Conservation (phyloP, 2,797 vertebrate genomes). For the Phrynocephalus guinanensis region DNA sequence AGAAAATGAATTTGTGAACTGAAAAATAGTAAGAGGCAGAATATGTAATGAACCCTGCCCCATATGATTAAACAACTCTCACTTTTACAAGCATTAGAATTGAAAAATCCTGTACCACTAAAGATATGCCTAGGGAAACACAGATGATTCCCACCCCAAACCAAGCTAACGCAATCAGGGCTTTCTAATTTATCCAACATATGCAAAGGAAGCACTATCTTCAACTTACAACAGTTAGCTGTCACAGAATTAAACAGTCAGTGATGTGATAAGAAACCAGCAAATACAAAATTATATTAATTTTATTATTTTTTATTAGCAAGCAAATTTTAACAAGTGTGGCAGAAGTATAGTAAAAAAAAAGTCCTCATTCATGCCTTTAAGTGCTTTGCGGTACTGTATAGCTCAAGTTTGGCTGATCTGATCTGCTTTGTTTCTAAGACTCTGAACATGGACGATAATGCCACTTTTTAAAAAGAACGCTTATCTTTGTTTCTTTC, state of each 20-base stretch:
- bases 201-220: not conserved
- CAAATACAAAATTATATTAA: not conserved
- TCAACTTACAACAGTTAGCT: not conserved
- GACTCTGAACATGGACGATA: constrained; percentile 28
- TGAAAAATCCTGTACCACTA: not conserved
- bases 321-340: not conserved
- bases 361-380: not conserved
- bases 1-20: not conserved
- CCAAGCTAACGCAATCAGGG: not conserved
- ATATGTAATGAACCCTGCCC: not conserved
- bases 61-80: not conserved
- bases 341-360: not conserved
- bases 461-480: constrained; percentile 1
- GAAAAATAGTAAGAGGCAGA: not conserved
- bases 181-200: constrained; percentile 23
- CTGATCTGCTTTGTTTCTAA: not conserved
- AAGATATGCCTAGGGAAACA: not conserved
- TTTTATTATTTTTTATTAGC: not conserved
- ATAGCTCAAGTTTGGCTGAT: not conserved
- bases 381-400: not conserved
- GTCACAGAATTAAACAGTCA: not conserved
- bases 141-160: not conserved
- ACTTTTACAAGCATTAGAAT: not conserved
- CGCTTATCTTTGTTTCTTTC: constrained; percentile 19
- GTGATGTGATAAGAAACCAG: not conserved